These are phyloP conservation scores for Notocelia uddmanniana DNA, from an alignment of 2,888 invertebrate species.

Conservation along the genomic window DNA sequence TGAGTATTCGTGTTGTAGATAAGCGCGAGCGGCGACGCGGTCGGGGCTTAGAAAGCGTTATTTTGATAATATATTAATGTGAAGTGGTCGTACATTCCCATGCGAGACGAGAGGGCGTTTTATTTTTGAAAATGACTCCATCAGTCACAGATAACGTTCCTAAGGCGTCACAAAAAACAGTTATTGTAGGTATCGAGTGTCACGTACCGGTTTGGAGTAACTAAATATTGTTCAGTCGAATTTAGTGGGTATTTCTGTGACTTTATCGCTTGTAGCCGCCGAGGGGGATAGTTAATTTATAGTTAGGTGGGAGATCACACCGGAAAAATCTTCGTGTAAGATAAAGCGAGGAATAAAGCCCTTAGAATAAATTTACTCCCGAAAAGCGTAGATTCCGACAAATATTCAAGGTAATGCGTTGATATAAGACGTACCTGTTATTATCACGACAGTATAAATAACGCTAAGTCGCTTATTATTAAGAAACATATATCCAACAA, in stretches of 20 bases:
- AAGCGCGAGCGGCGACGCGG: slow-evolving; percentile 60
- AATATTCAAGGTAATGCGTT: slow-evolving; percentile 28
- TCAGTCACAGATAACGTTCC: slow-evolving; percentile 80
- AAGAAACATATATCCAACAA: slow-evolving; percentile 35
- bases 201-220: slow-evolving; percentile 69
- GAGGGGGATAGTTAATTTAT: slow-evolving; percentile 56
- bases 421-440: slow-evolving; percentile 39
- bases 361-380: slow-evolving; percentile 40
- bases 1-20: slow-evolving; percentile 71
- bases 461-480: slow-evolving; percentile 29
- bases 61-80: slow-evolving; percentile 80
- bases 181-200: slow-evolving; percentile 72
- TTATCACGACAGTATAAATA: slow-evolving; percentile 34
- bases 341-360: slow-evolving; percentile 40
- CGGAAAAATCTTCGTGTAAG: slow-evolving; percentile 42
- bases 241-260: slow-evolving; percentile 64
- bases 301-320: slow-evolving; percentile 43
- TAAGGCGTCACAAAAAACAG: slow-evolving; percentile 71
- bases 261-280: slow-evolving; percentile 61
- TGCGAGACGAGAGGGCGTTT: slow-evolving; percentile 71
- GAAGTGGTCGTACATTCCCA: slow-evolving; percentile 76
- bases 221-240: slow-evolving; percentile 71
- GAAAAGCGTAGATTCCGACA: slow-evolving; percentile 22
- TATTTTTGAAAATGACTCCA: slow-evolving; percentile 84
- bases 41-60: slow-evolving; percentile 68